Base-by-base conservation (phyloP, 2,797 vertebrate species). In the Anguilla pacifica region DNA sequence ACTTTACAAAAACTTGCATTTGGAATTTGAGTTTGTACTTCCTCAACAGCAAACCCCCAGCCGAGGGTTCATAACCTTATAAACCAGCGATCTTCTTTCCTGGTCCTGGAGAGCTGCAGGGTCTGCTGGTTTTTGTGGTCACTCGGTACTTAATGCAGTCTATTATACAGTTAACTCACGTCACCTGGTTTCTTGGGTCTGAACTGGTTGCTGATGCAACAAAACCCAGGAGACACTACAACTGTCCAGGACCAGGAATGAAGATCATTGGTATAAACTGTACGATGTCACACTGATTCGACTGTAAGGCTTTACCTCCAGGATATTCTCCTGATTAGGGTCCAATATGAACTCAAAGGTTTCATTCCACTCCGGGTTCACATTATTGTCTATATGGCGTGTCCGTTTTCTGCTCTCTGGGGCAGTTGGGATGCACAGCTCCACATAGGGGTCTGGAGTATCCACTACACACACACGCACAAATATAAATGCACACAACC, bases 381-480 rank as follows among this genome's bases (percentile, higher is more conserved):
- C 94, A 85, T 99, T 46, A 0, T 99, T 99, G 93, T 99, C 97
- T 89, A 99, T 97, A 89, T 99, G 97, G n/a, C 95, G 97, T 0
- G 98, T 99, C 94, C 96, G 97, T 92, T 98, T 99, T 89, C 98
- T 97, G 96, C 97, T 97, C 87, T 99, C 98, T 0, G 98, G 98
- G 39, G 98, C 97, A 0, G 97, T 97, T 0, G 97, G 96, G 91
- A 99, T 98, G 94, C 97, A 98, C 85, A 99, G 94, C 91, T 99
- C 98, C 94, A 99, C 97, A 0, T 99, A 99, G 0, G 99, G 98
- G 90, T 99, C 99, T 11, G 99, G 99, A 31, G 99, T 99, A 93
- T 99, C 98, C 92, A 99, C 98, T 99, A 89, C 43, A 88, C 35
- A 89, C 7, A 88, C 7, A n/a, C 3, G 31, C 49, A 82, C 13